Evolutionary conservation across 2,113 vertebrate genomes (phyloP).

Genomic region (Muntiacus reevesi): DNA sequence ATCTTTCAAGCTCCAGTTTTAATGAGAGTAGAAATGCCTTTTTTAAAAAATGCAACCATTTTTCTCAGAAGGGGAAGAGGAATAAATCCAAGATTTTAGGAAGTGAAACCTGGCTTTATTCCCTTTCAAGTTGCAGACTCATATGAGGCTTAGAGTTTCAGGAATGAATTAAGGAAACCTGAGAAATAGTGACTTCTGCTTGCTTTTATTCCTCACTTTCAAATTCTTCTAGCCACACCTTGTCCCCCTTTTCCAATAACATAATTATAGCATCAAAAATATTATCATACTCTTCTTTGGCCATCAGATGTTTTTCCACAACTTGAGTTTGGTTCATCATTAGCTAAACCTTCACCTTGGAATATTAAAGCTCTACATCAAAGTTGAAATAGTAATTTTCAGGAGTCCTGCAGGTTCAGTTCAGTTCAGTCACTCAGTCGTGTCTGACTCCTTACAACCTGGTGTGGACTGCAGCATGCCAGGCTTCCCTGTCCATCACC

Average conservation of each 20-base stretch:
- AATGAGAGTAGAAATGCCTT: background rate
- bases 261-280: background rate
- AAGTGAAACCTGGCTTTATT: background rate
- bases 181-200: background rate
- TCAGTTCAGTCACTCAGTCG: background rate
- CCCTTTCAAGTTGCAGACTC: background rate
- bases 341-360: background rate
- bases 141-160: background rate
- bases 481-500: background rate
- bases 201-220: background rate
- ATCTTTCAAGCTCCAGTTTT: background rate
- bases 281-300: background rate
- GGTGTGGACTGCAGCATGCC: accelerated
- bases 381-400: background rate
- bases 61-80: background rate
- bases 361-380: background rate
- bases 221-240: background rate
- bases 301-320: background rate
- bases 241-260: background rate
- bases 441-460: background rate
- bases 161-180: background rate
- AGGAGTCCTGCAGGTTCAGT: background rate
- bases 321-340: background rate
- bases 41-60: background rate
- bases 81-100: background rate